Evolutionary conservation across 2,888 invertebrate genomes (phyloP), one percentile per base, ranked within the genome.

Genomic region (Drepana falcataria): DNA sequence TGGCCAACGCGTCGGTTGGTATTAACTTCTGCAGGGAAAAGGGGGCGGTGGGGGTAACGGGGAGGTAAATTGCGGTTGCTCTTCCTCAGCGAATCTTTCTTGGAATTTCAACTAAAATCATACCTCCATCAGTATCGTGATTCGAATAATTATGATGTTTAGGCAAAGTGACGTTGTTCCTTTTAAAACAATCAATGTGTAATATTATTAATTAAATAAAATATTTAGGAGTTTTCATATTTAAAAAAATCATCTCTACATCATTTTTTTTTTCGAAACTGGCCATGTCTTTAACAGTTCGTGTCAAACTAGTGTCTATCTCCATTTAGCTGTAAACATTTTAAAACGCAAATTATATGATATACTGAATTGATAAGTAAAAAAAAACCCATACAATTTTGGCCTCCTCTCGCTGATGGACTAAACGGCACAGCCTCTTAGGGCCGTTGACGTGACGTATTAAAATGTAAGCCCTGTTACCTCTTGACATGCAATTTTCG

Each of bases 401-500:
- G 66, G 69, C 65, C 61, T 71, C 73, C 81, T 75, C 59, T 68
- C 71, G 77, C 81, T 82, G 80, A 83, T 77, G 76, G 71, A 72
- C 73, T 83, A 84, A 83, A 75, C 73, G 68, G 75, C 75, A 72
- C 71, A 69, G 68, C 68, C 71, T 74, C 64, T 68, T 51, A 37
- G 65, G 64, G 58, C 66, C 75, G 77, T 77, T 82, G 80, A 82
- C 83, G 79, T 77, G 69, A 69, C 68, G 68, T 83, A 89, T 89
- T 87, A 90, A 89, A 86, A 87, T 78, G 82, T 88, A 86, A 83
- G 80, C 75, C 51, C 80, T 71, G 85, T 88, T 87, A 84, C 81
- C 77, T 83, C 69, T 81, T 87, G 89, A 89, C 89, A 82, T 87
- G 88, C 87, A 89, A 89, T 90, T 89, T 90, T 87, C 80, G 86